Evolutionary conservation across 2,888 invertebrate species (phyloP), one percentile per base, ranked within the genome.

Genomic region (Dusona sp.): DNA sequence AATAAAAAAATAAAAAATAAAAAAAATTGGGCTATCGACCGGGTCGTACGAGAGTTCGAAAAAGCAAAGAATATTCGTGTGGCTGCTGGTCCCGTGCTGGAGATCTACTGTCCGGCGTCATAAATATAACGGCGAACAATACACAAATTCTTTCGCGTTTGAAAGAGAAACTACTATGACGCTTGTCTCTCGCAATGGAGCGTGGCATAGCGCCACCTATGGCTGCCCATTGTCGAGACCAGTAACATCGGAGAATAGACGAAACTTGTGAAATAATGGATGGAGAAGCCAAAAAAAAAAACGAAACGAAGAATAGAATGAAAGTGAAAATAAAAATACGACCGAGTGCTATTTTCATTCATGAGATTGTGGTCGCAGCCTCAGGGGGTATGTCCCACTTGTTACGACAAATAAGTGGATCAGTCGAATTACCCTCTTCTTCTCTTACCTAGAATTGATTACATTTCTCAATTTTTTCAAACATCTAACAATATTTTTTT

Each of bases 61-160:
- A 61, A 79, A 61, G n/a, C 45, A 9, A 70, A 45, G 51, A 61
- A 70, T 70, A 51, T 78, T 75, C 11, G 36, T 74, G 45, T 45
- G 45, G 75, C 33, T 67, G 75, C 22, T 78, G 61, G 70, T 68
- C 82, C 77, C 82, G 82, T 77, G 75, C 70, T 77, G 75, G n/a
- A 8, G 72, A 42, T 48, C 11, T 45, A 25, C 67, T 33, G 42
- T 36, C 78, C 42, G 67, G 82, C 74, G 85, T 75, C 85, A 77
- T 83, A 83, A 83, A 86, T 86, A 85, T 73, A 86, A 77, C 42
- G 77, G 54, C 80, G 79, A 80, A 86, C 79, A 80, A 86, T 86
- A 77, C 82, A 77, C 51, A 83, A 86, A 83, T 74, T 74, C 79
- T 85, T 74, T 82, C 68, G 74, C 61, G 64, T 36, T 36, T n/a